Base-by-base conservation (phyloP, 2,797 vertebrate genomes). In the Sebastiscus tertius region DNA sequence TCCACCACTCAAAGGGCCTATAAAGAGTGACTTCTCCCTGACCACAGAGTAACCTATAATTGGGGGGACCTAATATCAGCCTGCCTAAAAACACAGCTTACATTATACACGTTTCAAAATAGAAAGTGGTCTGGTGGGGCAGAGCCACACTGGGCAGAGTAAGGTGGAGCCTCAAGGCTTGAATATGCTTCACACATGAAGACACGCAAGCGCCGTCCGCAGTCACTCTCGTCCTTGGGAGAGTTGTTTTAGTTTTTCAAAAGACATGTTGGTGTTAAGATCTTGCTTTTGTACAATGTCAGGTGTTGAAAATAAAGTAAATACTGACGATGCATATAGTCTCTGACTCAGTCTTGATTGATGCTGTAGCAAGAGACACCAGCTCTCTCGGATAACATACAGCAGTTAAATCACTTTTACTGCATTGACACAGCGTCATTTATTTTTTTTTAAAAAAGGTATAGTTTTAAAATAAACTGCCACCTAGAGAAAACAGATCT, bases 11-110 rank as follows among this genome's bases (percentile, higher is more conserved):
- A 36, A 67, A 83, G 60, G 70, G 81, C 71, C 87, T 91, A 93
- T 88, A 93, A 88, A 88, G 72, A 88, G 88, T 54, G 65, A 93
- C 80, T 89, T 91, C 90, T 93, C 83, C 90, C 90, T 92, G 86
- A 88, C 92, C 94, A 94, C 93, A 93, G 85, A 59, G 79, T 16
- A 92, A 87, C 93, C 92, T 93, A 93, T 95, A 95, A 95, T 94
- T 93, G 92, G 89, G 90, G 85, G 85, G 79, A 8, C 62, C 87
- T 81, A 83, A 93, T 92, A 93, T 93, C 92, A 87, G 86, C 59
- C 67, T 72, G 82, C 80, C 82, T 85, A 68, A 91, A 91, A 93
- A 90, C 93, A 85, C 83, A 91, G 78, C 89, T 89, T 77, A 88
- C 89, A 82, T 92, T 88, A 83, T 80, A 81, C 77, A 85, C 3